phyloP scores from a whole-genome alignment of 2,797 vertebrate species.

The Premnoplex brunnescens region DNA sequence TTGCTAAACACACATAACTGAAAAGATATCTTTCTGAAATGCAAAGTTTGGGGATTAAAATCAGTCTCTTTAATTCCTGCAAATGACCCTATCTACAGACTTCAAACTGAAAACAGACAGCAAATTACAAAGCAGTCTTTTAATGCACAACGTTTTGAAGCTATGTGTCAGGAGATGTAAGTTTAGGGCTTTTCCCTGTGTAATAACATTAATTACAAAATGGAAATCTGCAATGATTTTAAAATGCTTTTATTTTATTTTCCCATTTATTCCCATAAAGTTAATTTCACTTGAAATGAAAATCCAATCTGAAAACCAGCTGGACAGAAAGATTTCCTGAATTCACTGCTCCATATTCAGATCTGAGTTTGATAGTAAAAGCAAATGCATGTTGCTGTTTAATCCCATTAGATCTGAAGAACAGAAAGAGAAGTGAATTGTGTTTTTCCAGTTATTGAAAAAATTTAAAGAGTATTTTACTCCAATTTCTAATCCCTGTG shows the following conservation, averaged over 20 bases:
- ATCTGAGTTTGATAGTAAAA: background rate
- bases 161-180: background rate
- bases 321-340: background rate
- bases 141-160: background rate
- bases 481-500: background rate
- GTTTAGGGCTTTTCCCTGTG: background rate
- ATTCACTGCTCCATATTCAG: background rate
- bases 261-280: background rate
- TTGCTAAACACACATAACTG: background rate
- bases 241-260: background rate
- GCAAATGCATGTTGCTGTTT: background rate
- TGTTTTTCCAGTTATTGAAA: background rate
- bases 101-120: background rate
- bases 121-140: background rate
- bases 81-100: background rate
- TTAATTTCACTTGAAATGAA: background rate
- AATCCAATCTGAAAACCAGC: background rate
- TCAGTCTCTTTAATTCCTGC: background rate
- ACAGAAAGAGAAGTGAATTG: background rate
- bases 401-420: background rate
- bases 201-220: background rate
- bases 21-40: conserved; percentile 7
- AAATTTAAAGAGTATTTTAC: background rate
- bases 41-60: background rate
- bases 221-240: background rate